Conservation (phyloP, 2,113 vertebrate species). For the Anas platyrhynchos region DNA sequence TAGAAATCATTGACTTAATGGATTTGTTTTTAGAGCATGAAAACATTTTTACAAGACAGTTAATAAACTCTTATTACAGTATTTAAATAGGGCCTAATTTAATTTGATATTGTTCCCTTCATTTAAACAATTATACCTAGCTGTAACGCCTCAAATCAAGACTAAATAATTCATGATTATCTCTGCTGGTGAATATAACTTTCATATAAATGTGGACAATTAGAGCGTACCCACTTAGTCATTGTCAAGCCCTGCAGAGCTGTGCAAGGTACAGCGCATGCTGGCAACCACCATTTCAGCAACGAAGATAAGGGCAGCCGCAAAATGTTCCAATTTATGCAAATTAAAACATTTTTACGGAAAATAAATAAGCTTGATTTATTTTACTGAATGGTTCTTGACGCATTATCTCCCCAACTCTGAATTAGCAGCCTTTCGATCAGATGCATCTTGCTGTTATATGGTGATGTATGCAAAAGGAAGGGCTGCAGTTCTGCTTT, state of each 20-base stretch:
- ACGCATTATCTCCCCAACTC: conserved; percentile 34
- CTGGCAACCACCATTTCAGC: conserved; percentile 31
- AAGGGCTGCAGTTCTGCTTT: neutral
- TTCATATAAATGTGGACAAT: conserved; percentile 61
- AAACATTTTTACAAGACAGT: conserved; percentile 48
- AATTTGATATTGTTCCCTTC: conserved; percentile 47
- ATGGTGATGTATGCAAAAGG: neutral
- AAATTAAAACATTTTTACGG: conserved; percentile 67
- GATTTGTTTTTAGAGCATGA: conserved; percentile 11
- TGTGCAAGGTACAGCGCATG: conserved; percentile 37
- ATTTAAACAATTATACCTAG: conserved; percentile 52
- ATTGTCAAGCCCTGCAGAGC: conserved; percentile 62
- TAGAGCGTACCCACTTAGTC: conserved; percentile 63
- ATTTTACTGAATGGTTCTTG: conserved; percentile 50
- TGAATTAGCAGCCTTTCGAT: conserved; percentile 35
- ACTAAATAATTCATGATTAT: conserved; percentile 67
- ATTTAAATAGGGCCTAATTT: conserved; percentile 46
- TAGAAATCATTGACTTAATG: conserved; percentile 54
- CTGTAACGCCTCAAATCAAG: conserved; percentile 34
- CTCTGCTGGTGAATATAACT: conserved; percentile 58
- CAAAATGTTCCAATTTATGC: conserved; percentile 68
- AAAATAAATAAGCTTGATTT: conserved; percentile 65
- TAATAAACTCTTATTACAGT: conserved; percentile 49
- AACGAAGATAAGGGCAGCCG: conserved; percentile 59
- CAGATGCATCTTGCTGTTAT: neutral